Evolutionary conservation across 1,140 invertebrate species (phyloP).

Genomic region (Drosophila tristis): DNA sequence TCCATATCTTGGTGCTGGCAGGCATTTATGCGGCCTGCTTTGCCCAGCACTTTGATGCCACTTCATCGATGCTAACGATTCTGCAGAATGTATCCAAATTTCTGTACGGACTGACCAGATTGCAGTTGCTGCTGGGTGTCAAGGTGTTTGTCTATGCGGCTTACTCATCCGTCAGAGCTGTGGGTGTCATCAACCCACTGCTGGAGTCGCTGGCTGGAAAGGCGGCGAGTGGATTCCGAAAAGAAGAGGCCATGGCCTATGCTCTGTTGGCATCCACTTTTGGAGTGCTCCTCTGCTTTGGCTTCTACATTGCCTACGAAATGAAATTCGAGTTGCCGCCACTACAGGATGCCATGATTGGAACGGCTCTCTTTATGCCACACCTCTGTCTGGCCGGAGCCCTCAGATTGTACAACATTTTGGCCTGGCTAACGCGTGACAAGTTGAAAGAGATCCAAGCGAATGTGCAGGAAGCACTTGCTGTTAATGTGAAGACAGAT

Average conservation of each 20-base stretch:
- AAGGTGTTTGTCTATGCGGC: conserved; percentile 60
- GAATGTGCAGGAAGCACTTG: conserved; percentile 27
- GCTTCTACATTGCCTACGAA: conserved; percentile 71
- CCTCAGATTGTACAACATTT: conserved; percentile 50
- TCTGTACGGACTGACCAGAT: conserved; percentile 44
- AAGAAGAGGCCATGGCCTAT: conserved; percentile 52
- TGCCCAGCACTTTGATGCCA: conserved; percentile 59
- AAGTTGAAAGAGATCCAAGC: conserved; percentile 29
- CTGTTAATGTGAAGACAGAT: conserved; percentile 1
- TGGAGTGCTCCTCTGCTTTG: conserved; percentile 44
- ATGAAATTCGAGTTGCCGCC: conserved; percentile 74
- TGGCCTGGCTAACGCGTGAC: conserved; percentile 47
- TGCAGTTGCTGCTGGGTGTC: conserved; percentile 62
- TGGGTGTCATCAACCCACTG: conserved; percentile 40
- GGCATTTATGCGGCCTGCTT: conserved; percentile 62
- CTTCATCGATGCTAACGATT: conserved; percentile 49
- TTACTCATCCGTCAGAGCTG: conserved; percentile 41
- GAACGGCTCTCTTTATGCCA: conserved; percentile 63
- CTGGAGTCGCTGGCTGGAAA: conserved; percentile 20
- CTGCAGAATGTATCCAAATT: conserved; percentile 67
- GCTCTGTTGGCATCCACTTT: conserved; percentile 60
- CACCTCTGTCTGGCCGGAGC: conserved; percentile 62
- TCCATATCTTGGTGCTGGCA: conserved; percentile 51
- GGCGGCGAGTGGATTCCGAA: not conserved
- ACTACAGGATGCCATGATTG: conserved; percentile 62